Conservation (phyloP, 2,888 invertebrate species). For the Pheosia gnoma region DNA sequence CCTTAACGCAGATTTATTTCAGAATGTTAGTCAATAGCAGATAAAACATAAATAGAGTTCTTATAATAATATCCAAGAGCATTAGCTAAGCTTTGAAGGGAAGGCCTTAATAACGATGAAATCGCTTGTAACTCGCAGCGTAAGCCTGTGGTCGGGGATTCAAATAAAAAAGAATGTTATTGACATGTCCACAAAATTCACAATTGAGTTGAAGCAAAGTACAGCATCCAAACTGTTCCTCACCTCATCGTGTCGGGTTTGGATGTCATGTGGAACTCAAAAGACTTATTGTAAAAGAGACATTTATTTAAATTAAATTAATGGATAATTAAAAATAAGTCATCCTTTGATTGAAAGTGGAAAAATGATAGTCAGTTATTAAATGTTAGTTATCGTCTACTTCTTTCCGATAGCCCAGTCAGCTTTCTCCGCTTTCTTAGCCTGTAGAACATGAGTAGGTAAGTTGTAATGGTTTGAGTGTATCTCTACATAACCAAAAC, state of each 20-base stretch:
- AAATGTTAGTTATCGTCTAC: slow-evolving; percentile 62
- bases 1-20: slow-evolving; percentile 33
- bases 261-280: slow-evolving; percentile 48
- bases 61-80: slow-evolving; percentile 37
- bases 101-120: slow-evolving; percentile 43
- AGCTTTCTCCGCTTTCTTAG: slow-evolving; percentile 90
- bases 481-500: slow-evolving; percentile 8
- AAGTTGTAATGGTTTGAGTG: slow-evolving; percentile 34
- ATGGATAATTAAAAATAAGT: slow-evolving; percentile 58
- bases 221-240: slow-evolving; percentile 63
- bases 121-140: slow-evolving; percentile 40
- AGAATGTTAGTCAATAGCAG: slow-evolving; percentile 52
- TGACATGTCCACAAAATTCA: slow-evolving; percentile 35
- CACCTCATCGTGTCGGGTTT: slow-evolving; percentile 60
- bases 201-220: slow-evolving; percentile 55
- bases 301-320: slow-evolving; percentile 66
- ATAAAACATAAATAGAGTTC: slow-evolving; percentile 35
- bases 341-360: slow-evolving; percentile 54
- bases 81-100: slow-evolving; percentile 59
- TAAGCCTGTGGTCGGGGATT: slow-evolving; percentile 45
- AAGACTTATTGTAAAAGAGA: slow-evolving; percentile 54
- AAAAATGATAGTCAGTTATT: slow-evolving; percentile 47
- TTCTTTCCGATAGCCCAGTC: slow-evolving; percentile 88
- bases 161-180: slow-evolving; percentile 36
- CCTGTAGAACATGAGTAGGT: slow-evolving; percentile 84